phyloP scores from a whole-genome alignment of 2,888 invertebrate genomes.

The Timema cristinae region DNA sequence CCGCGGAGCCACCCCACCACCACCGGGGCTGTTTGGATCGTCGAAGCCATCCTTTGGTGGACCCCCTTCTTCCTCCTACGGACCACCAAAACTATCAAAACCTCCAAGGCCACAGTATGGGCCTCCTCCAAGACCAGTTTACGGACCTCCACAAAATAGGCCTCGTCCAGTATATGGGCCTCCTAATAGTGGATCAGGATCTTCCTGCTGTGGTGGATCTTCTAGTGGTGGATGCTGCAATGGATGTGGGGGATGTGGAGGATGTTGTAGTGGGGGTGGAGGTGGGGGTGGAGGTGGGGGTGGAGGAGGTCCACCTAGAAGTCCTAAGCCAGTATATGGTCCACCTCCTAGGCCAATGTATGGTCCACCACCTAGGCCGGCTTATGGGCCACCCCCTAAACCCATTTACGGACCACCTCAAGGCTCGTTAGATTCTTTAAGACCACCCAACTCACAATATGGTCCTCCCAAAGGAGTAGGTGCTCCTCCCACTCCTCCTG shows the following conservation, averaged over 20 bases:
- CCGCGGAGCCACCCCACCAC: slow-evolving; percentile 30
- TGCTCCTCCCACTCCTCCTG: slow-evolving; percentile 70
- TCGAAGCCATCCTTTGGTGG: slow-evolving; percentile 18
- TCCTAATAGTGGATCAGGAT: slow-evolving; percentile 26
- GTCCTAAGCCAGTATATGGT: slow-evolving; percentile 35
- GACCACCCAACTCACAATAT: slow-evolving; percentile 26
- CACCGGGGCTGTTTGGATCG: slow-evolving; percentile 24
- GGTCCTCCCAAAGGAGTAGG: slow-evolving; percentile 53
- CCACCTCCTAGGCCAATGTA: slow-evolving; percentile 27
- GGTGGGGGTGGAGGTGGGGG: neutral
- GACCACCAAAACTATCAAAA: slow-evolving; percentile 10
- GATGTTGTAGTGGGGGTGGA: neutral
- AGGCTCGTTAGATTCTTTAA: slow-evolving; percentile 18
- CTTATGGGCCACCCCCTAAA: slow-evolving; percentile 34
- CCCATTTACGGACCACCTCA: slow-evolving; percentile 29
- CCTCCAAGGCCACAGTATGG: slow-evolving; percentile 20
- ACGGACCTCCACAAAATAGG: slow-evolving; percentile 37
- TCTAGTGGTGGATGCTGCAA: neutral
- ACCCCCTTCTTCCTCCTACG: slow-evolving; percentile 2
- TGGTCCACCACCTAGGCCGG: slow-evolving; percentile 31
- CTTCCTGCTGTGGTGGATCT: slow-evolving; percentile 3
- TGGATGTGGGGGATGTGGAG: neutral
- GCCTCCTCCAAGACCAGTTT: slow-evolving; percentile 17
- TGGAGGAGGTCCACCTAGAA: slow-evolving; percentile 6
- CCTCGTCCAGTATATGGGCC: slow-evolving; percentile 29